phyloP scores from a whole-genome alignment of 1,140 invertebrate genomes.

The Heliconius nattereri region DNA sequence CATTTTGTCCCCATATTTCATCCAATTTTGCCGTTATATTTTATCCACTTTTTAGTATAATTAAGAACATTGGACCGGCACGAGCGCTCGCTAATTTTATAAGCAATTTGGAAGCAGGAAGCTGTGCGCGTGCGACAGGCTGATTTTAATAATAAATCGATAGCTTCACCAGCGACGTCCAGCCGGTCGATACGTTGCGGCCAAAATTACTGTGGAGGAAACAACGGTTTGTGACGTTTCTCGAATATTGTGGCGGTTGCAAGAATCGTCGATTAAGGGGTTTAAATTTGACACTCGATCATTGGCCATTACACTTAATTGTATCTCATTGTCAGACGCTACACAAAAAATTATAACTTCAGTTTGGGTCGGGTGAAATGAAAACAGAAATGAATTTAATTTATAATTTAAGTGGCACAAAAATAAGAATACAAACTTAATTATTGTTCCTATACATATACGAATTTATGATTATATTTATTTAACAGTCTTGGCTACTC shows the following conservation, averaged over 20 bases:
- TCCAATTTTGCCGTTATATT: constrained; percentile 16
- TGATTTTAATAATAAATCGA: constrained; percentile 79
- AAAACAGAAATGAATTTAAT: constrained; percentile 1
- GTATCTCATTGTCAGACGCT: constrained; percentile 39
- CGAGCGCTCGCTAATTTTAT: constrained; percentile 76
- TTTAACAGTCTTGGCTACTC: too few relatives aligned
- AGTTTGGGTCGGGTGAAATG: not conserved
- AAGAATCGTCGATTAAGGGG: constrained; percentile 57
- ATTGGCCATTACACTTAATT: constrained; percentile 44
- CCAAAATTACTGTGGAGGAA: constrained; percentile 62
- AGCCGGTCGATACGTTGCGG: constrained; percentile 45
- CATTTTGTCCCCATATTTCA: not conserved
- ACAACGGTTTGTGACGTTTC: constrained; percentile 63
- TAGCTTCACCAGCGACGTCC: constrained; percentile 56
- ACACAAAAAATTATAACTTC: not conserved
- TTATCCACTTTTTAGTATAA: constrained; percentile 59
- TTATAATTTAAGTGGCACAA: not conserved
- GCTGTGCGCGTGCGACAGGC: constrained; percentile 64
- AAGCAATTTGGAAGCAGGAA: constrained; percentile 75
- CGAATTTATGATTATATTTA: too few relatives aligned
- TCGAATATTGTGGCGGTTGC: constrained; percentile 65
- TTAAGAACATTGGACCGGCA: constrained; percentile 68
- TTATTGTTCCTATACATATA: too few relatives aligned
- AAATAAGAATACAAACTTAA: not conserved
- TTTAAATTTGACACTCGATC: constrained; percentile 55